These are phyloP conservation scores for Scrobipalpa costella DNA, from an alignment of 2,888 invertebrate genomes.

Conservation along the genomic window DNA sequence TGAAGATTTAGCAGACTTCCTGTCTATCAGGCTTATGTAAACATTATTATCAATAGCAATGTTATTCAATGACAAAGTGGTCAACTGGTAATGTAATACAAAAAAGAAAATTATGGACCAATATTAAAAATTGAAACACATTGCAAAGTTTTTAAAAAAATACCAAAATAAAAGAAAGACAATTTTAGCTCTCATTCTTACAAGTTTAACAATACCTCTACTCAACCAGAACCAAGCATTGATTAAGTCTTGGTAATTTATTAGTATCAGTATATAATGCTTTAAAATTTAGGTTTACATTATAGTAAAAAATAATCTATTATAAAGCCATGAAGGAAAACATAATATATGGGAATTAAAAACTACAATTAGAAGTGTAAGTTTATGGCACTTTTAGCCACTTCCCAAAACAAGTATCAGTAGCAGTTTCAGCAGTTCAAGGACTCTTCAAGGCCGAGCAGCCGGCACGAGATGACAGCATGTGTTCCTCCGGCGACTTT, in stretches of 20 bases:
- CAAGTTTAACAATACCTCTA: too few species aligned
- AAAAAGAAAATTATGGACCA: conserved; percentile 1
- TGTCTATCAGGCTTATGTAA: conserved; percentile 10
- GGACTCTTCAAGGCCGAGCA: conserved; percentile 30
- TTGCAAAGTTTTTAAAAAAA: too few species aligned
- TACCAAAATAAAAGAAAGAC: too few species aligned
- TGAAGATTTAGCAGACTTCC: neutral
- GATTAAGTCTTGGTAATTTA: too few species aligned
- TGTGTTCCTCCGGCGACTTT: conserved; percentile 40
- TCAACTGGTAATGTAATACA: neutral
- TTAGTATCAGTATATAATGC: too few species aligned
- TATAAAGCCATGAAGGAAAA: too few species aligned
- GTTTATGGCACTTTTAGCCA: neutral
- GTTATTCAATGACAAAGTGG: conserved; percentile 32
- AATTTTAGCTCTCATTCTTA: too few species aligned
- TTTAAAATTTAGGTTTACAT: too few species aligned
- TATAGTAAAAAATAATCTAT: too few species aligned
- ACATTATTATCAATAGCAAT: conserved; percentile 27
- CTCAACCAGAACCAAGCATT: too few species aligned
- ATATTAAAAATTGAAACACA: neutral
- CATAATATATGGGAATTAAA: too few species aligned
- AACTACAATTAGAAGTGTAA: neutral
- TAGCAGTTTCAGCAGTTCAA: neutral
- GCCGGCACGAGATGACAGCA: conserved; percentile 27
- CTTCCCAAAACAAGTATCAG: neutral